Base-by-base conservation (phyloP, 2,888 invertebrate genomes). In the Volucella inflata region DNA sequence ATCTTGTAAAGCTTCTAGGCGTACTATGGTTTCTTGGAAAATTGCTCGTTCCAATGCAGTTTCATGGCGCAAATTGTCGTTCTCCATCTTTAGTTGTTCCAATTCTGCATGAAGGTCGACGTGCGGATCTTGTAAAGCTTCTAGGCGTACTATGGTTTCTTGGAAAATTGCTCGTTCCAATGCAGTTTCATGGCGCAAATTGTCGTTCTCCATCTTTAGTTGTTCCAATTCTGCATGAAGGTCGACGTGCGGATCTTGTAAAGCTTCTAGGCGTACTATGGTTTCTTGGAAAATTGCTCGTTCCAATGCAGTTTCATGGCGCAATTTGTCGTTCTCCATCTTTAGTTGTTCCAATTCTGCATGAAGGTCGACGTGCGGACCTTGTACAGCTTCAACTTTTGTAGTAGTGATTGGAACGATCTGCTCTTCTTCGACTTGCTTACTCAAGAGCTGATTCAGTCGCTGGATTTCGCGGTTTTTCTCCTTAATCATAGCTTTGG, bases 401-500 rank as follows among this genome's bases (percentile, higher is more conserved):
- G 87, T 76, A 2, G 87, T 79, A 12, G 30, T 55, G 44, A 59
- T 77, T 4, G 88, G 70, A 2, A 87, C 84, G 46, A 87, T 82
- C 36, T 59, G 78, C 16, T 87, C 89, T 70, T 89, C 90, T 71
- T 90, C 90, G 1, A 89, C 89, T 57, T 88, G 89, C 2, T 87
- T 65, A 3, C 88, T 87, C 4, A 89, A 64, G 30, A 90, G 88
- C 10, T 82, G 79, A 8, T 90, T 88, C 8, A 92, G 84, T 3
- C 88, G 88, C 65, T 94, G 93, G 83, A 93, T 93, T 92, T 94
- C 93, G 90, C 94, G 93, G 91, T 94, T 93, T 65, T 94, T 92
- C 87, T 93, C 93, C 90, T 94, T 93, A 64, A 93, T 92, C 88
- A 94, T 91, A 55, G 92, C 88, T 90, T 92, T 91, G 74, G 94